Evolutionary conservation across 2,113 vertebrate species (phyloP), one percentile per base, ranked within the genome.

Genomic region (Oncorhynchus clarkii): DNA sequence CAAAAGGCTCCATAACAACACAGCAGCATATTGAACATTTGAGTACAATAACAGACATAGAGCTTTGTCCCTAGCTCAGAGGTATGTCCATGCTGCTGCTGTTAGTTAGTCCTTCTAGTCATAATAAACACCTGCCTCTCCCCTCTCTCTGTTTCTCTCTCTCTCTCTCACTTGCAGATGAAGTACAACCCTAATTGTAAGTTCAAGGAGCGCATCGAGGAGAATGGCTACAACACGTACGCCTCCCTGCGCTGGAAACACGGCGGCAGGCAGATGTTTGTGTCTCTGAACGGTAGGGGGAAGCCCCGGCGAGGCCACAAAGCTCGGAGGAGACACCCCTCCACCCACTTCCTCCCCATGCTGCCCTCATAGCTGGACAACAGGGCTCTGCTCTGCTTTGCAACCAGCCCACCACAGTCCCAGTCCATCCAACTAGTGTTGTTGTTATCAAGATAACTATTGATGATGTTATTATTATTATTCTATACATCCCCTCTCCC

Each of bases 181-280:
- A 93, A 93, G 85, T 98, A 95, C 92, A 95, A 86, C 71, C 92
- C 90, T 1, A 96, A 93, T 92, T 98, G 96, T 89, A 94, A 95
- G 84, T 99, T 99, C 85, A 95, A 72, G 81, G 97, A 99, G 74
- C 95, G 94, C 73, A 99, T 96, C 0, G 96, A 98, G 79, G 97
- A 98, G 86, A 98, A 99, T 0, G 95, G 96, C 86, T 98, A 97
- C 89, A 97, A 97, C 91, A 97, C 96, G 0, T 98, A 98, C 1
- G 94, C 96, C 1, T 96, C 96, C 0, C 90, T 95, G 66, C 95
- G 34, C 76, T 97, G 97, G 96, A 94, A 89, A 73, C 94, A 95
- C 39, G 87, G 72, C 0, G 95, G 95, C 31, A 91, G 92, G 78
- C 96, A 95, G 83, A 97, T 98, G 96, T 98, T 97, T 84, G 94